A percentile compares a stretch with the other conserved stretches of the same genome.
Evolutionary conservation across 2,888 invertebrate species (phyloP).

Genomic region (Ommatoiulus sabulosus): DNA sequence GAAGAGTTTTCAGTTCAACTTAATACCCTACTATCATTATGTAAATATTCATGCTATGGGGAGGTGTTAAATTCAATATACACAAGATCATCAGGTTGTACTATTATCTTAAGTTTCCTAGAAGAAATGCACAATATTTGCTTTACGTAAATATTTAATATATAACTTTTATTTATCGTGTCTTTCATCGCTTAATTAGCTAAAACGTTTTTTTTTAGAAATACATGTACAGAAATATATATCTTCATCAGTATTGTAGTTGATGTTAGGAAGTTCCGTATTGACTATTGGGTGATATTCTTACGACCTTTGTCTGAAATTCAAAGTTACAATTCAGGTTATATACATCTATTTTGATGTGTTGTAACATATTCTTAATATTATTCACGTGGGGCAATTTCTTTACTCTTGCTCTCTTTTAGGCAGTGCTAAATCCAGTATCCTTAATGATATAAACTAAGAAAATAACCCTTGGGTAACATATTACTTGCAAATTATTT

Average conservation of each 20-base stretch:
- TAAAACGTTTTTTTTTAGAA: neutral
- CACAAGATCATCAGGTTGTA: too few species aligned
- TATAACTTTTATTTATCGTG: neutral
- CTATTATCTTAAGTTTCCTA: too few species aligned
- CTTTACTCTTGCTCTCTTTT: too few species aligned
- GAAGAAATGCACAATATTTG: neutral
- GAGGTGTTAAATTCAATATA: too few species aligned
- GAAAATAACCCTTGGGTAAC: too few species aligned
- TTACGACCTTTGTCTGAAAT: neutral
- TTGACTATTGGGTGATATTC: neutral
- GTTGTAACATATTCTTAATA: too few species aligned
- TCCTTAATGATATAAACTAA: too few species aligned
- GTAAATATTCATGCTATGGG: neutral
- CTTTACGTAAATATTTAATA: neutral
- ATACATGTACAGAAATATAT: conserved; percentile 8
- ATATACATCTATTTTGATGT: too few species aligned
- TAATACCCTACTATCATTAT: neutral
- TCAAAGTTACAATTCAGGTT: neutral
- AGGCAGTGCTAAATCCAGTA: too few species aligned
- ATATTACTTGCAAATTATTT: too few species aligned
- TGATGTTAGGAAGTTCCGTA: conserved; percentile 7
- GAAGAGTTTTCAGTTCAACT: too few species aligned
- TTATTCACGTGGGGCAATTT: too few species aligned
- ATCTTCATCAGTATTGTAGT: neutral
- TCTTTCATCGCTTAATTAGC: neutral